phyloP scores from a whole-genome alignment of 2,888 invertebrate genomes.

The Macroteleia sp. region DNA sequence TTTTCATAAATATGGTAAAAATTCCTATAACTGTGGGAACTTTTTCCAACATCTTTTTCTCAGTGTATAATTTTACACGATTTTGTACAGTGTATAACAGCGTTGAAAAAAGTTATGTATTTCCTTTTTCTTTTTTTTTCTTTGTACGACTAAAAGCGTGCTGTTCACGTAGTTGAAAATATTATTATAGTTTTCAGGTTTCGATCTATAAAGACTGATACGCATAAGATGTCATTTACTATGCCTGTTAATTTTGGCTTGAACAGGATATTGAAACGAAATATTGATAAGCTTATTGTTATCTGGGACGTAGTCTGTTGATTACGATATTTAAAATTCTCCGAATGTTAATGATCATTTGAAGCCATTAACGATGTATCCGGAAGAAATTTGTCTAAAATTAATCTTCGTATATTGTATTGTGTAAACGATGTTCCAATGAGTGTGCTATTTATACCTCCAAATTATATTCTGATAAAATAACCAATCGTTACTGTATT shows the following conservation, averaged over 20 bases:
- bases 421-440: constrained; percentile 76
- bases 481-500: constrained; percentile 78
- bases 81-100: too few relatives aligned
- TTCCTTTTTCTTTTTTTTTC: too few relatives aligned
- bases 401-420: constrained; percentile 69
- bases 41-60: too few relatives aligned
- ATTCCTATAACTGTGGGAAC: too few relatives aligned
- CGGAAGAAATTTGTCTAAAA: constrained; percentile 47
- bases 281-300: constrained; percentile 51
- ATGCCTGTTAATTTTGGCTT: constrained; percentile 44
- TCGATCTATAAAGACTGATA: constrained; percentile 55
- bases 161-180: too few relatives aligned
- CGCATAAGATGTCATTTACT: constrained; percentile 45
- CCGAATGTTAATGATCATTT: constrained; percentile 39
- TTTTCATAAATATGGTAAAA: too few relatives aligned
- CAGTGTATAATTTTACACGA: too few relatives aligned
- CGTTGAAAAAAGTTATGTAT: too few relatives aligned
- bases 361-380: constrained; percentile 41
- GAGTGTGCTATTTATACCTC: constrained; percentile 82
- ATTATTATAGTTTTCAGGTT: constrained; percentile 40
- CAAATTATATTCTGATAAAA: constrained; percentile 70
- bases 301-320: constrained; percentile 43
- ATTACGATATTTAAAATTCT: constrained; percentile 29
- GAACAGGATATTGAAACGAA: constrained; percentile 4
- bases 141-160: too few relatives aligned